Evolutionary conservation across 2,888 invertebrate species (phyloP), one percentile per base, ranked within the genome.

Genomic region (Eupeodes latifasciatus): DNA sequence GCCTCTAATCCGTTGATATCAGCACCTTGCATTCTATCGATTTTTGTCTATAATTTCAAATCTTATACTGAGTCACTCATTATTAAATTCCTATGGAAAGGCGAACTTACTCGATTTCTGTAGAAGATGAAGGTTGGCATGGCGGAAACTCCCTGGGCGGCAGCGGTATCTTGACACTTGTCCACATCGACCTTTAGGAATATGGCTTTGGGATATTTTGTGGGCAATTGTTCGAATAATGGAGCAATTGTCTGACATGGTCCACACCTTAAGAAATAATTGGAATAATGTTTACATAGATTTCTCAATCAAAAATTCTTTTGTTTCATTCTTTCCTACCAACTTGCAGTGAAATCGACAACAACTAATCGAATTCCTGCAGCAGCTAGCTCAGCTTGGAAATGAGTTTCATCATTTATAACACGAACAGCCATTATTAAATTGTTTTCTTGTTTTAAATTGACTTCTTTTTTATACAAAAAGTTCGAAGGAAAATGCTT

Each of bases 111-210:
- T 92, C 96, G 95, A 93, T 97, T 99, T 90, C 97, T 96, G 93
- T 97, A 99, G 92, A 99, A 98, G 90, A 98, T 96, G 92, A 99
- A 99, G 0, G 99, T 99, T 36, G 99, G 99, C 99, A 99, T 99
- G 0, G 99, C 98, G 80, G 96, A 96, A 57, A 99, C 97, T 77
- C 98, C 98, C 92, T 99, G 97, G 14, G 95, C 94, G 40, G 96
- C 95, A 2, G 99, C 98, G 11, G 97, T 97, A 90, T 98, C 98
- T 90, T 96, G 96, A 91, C 98, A 99, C 93, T 96, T 96, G 92
- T 99, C 99, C 19, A 99, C 99, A 87, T 94, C 94, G 10, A 99
- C 97, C 94, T 99, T 98, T 16, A 98, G 94, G 92, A 99, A 99
- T 16, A 98, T 95, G 14, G 98, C 98, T 90, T 96, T 96, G 0